Percentiles rank a stretch among this genome's conserved stretches.
Evolutionary conservation across 53 echinoderm and acorn worm genomes (phyloP).

Genomic region (Actinopyga echinites): DNA sequence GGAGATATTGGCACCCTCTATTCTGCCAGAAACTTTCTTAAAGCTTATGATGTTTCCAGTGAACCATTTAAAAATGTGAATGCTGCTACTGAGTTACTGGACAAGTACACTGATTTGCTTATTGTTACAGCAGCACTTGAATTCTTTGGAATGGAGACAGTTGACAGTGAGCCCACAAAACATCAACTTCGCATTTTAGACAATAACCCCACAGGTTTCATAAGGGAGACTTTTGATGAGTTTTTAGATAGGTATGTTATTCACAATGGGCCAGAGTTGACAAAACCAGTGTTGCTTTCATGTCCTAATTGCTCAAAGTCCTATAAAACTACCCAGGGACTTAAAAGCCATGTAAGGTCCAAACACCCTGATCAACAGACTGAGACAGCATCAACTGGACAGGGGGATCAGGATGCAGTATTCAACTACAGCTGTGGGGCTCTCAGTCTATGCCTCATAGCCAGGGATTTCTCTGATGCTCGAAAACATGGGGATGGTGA

Average conservation of each 20-base stretch:
- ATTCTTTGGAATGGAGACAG: slow-evolving; percentile 48
- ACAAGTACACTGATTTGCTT: slow-evolving; percentile 45
- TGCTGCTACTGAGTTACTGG: slow-evolving; percentile 46
- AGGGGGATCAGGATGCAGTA: slow-evolving; percentile 30
- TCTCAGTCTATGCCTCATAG: slow-evolving; percentile 48
- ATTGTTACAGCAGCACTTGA: slow-evolving; percentile 44
- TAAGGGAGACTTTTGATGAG: slow-evolving; percentile 11
- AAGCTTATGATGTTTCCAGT: slow-evolving; percentile 36
- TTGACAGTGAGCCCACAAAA: slow-evolving; percentile 34
- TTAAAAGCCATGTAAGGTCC: slow-evolving; percentile 5
- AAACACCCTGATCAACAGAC: slow-evolving; percentile 10
- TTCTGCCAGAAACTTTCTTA: slow-evolving; percentile 47
- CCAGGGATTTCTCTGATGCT: slow-evolving; percentile 54
- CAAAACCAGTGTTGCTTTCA: background rate
- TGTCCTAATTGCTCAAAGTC: slow-evolving; percentile 37
- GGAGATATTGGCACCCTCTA: slow-evolving; percentile 59
- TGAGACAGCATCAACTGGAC: background rate
- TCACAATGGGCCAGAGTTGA: slow-evolving; percentile 40
- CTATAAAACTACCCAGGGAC: slow-evolving; percentile 1
- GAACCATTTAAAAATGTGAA: slow-evolving; percentile 50
- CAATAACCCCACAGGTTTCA: slow-evolving; percentile 4
- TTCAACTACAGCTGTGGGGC: slow-evolving; percentile 56
- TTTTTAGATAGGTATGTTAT: slow-evolving; percentile 35
- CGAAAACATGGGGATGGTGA: slow-evolving; percentile 51
- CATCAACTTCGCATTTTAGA: slow-evolving; percentile 12